Evolutionary conservation across 2,888 invertebrate species (phyloP).

Genomic region (Venusia cambrica): DNA sequence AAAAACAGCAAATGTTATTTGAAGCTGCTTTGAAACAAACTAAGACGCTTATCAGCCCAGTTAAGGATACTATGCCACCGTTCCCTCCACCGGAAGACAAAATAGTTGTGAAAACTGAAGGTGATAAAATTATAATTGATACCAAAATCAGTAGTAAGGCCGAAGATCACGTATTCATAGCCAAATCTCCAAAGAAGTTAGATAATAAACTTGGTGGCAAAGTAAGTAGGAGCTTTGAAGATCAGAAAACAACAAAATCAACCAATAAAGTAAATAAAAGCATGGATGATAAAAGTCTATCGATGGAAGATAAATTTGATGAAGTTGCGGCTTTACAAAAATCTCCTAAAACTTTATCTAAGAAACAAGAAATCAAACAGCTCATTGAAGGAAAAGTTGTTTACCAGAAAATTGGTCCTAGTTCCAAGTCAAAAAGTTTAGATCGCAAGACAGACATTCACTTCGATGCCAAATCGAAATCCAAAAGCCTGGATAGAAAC

Average conservation of each 20-base stretch:
- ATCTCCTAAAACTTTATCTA: slow-evolving; percentile 81
- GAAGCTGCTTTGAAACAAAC: slow-evolving; percentile 89
- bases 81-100: slow-evolving; percentile 88
- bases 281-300: slow-evolving; percentile 83
- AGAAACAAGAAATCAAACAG: slow-evolving; percentile 82
- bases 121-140: slow-evolving; percentile 85
- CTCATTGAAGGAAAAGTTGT: slow-evolving; percentile 84
- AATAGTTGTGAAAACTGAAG: slow-evolving; percentile 86
- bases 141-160: slow-evolving; percentile 88
- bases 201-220: slow-evolving; percentile 82
- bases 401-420: slow-evolving; percentile 77
- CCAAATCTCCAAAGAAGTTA: slow-evolving; percentile 86
- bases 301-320: slow-evolving; percentile 82
- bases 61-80: slow-evolving; percentile 85
- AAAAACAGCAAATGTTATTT: slow-evolving; percentile 87
- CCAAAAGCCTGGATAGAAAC: slow-evolving; percentile 85
- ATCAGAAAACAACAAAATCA: slow-evolving; percentile 77
- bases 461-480: slow-evolving; percentile 80
- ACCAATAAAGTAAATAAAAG: slow-evolving; percentile 82
- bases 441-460: slow-evolving; percentile 83
- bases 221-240: slow-evolving; percentile 83
- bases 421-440: slow-evolving; percentile 84
- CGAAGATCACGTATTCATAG: slow-evolving; percentile 88
- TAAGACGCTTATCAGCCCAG: slow-evolving; percentile 86
- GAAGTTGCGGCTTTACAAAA: slow-evolving; percentile 79